phyloP scores from a whole-genome alignment of 1,140 invertebrate genomes.

The Psix sp. region DNA sequence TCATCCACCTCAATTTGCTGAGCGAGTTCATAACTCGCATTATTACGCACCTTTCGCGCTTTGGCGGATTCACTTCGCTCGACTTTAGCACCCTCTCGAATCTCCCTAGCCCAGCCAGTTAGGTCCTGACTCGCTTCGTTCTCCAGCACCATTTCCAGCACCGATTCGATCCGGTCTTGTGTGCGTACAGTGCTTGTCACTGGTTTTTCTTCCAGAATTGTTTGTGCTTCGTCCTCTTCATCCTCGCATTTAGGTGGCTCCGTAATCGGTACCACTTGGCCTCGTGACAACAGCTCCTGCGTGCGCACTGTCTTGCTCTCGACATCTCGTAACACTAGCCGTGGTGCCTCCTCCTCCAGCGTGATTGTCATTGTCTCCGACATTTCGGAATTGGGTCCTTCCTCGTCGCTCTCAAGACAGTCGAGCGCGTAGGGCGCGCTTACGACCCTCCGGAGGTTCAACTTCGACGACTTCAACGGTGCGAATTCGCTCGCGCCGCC shows the following conservation, averaged over 20 bases:
- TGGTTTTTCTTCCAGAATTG: constrained; percentile 48
- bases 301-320: constrained; percentile 61
- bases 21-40: constrained; percentile 72
- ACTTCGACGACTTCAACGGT: constrained; percentile 26
- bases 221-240: constrained; percentile 63
- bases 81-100: constrained; percentile 59
- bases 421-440: constrained; percentile 79
- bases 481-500: constrained; percentile 66
- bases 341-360: constrained; percentile 28
- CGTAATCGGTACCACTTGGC: constrained; percentile 44
- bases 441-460: constrained; percentile 70
- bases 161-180: constrained; percentile 68
- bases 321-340: constrained; percentile 13
- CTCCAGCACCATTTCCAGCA: constrained; percentile 69
- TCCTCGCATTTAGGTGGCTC: constrained; percentile 60
- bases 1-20: constrained; percentile 69
- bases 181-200: constrained; percentile 70
- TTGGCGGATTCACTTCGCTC: constrained; percentile 47
- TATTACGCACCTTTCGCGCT: constrained; percentile 65
- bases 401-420: constrained; percentile 60
- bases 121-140: constrained; percentile 68
- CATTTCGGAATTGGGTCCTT: constrained; percentile 24
- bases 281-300: constrained; percentile 43
- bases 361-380: constrained; percentile 54
- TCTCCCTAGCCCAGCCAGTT: constrained; percentile 63